Evolutionary conservation across 2,797 vertebrate species (phyloP), one percentile per base, ranked within the genome.

Genomic region (Sorex maritimensis): DNA sequence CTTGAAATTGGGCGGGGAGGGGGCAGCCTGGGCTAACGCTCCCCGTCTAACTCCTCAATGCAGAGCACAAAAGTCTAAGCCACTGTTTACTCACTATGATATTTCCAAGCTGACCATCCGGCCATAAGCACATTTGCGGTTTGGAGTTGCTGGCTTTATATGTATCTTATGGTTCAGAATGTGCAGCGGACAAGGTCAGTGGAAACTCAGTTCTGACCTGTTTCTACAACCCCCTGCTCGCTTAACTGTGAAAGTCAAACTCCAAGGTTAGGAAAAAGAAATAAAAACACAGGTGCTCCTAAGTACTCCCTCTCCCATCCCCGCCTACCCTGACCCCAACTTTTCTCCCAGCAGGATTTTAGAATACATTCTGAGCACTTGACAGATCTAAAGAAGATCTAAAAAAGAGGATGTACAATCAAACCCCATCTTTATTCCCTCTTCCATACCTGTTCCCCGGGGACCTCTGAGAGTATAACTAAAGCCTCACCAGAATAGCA

Each of bases 61-160:
- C 44, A 1, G 23, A 75, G 49, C 7, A 3, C 65, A 2, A 2
- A 86, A 73, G 73, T 61, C 46, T 86, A 30, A 26, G 13, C 8
- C 78, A 61, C 21, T 21, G 1, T 77, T 93, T 81, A 92, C 72
- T 68, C 79, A 12, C 71, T 34, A 69, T 92, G 93, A 94, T 88
- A 52, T 85, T 78, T 87, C 61, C 78, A 88, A 94, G 78, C 81
- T 24, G 3, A 79, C 58, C 84, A 4, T 65, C 77, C 90, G 44
- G 4, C 73, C 49, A 89, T 88, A 68, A 87, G 92, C 84, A 87
- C 74, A 46, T 74, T 68, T 85, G 91, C 67, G 86, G 92, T 93
- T 95, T 91, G 68, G 77, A 91, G 74, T n/a, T 86, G 28, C 61
- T 0, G 38, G 73, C 72, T 92, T 94, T 94, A 63, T 52, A 77